phyloP scores from a whole-genome alignment of 2,888 invertebrate species.

The Fabriciana adippe region DNA sequence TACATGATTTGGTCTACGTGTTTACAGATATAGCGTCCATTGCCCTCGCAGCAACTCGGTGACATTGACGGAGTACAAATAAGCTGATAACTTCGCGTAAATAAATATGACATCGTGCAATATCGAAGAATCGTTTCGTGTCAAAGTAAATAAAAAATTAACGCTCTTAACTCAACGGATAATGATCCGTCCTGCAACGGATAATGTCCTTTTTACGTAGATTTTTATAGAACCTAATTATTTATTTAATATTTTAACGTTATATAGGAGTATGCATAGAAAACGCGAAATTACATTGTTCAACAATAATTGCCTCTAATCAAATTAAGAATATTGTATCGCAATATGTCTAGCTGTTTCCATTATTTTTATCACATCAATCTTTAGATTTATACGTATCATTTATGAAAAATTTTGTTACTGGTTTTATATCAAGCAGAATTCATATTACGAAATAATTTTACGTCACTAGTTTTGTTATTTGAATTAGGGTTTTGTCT shows the following conservation, averaged over 20 bases:
- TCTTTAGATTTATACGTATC: too few species aligned
- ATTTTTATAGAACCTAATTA: too few species aligned
- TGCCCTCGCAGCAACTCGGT: slow-evolving; percentile 78
- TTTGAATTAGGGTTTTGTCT: background rate
- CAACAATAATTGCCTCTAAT: background rate
- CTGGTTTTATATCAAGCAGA: too few species aligned
- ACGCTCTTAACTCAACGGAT: background rate
- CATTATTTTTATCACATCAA: too few species aligned
- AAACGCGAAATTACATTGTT: background rate
- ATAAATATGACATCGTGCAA: slow-evolving; percentile 53
- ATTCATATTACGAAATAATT: too few species aligned
- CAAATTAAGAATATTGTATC: background rate
- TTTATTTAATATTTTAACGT: background rate
- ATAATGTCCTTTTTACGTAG: background rate
- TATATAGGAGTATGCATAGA: background rate
- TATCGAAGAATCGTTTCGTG: slow-evolving; percentile 34
- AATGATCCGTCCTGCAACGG: background rate
- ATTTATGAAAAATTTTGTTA: too few species aligned
- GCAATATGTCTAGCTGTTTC: background rate
- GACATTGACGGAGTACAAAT: slow-evolving; percentile 80
- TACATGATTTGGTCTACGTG: slow-evolving; percentile 55
- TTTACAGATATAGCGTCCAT: slow-evolving; percentile 74
- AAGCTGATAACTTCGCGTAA: slow-evolving; percentile 67
- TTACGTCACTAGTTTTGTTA: too few species aligned
- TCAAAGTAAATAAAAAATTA: slow-evolving; percentile 20